Evolutionary conservation across 1,140 invertebrate genomes (phyloP).

Genomic region (Cheumatopsyche charites): DNA sequence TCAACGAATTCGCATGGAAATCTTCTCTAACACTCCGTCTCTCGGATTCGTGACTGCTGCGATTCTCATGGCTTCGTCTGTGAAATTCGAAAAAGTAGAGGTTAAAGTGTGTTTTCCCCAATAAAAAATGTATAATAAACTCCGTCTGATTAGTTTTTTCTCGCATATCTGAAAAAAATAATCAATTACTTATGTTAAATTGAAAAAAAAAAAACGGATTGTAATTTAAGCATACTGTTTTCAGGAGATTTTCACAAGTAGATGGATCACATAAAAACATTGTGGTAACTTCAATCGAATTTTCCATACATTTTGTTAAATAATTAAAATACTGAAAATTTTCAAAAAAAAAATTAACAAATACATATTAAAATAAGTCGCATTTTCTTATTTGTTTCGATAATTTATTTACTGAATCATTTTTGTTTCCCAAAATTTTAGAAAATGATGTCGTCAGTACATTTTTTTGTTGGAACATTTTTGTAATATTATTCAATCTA

Average conservation of each 20-base stretch:
- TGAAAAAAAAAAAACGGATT: conserved; percentile 15
- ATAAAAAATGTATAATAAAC: conserved; percentile 61
- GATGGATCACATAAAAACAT: conserved; percentile 44
- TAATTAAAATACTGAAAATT: conserved; percentile 48
- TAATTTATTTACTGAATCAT: background rate
- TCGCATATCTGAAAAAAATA: conserved; percentile 53
- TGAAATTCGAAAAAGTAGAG: conserved; percentile 52
- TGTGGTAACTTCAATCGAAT: conserved; percentile 38
- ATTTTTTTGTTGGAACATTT: conserved; percentile 13
- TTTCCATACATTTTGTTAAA: conserved; percentile 38
- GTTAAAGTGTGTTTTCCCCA: conserved; percentile 55
- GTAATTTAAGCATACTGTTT: background rate
- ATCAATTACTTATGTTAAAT: conserved; percentile 28
- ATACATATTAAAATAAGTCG: background rate
- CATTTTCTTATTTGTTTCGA: background rate
- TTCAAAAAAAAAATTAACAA: background rate
- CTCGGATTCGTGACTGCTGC: conserved; percentile 64
- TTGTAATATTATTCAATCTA: background rate
- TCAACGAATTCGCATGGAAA: background rate
- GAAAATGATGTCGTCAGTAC: conserved; percentile 32
- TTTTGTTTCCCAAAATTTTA: conserved; percentile 2
- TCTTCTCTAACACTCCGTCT: conserved; percentile 59
- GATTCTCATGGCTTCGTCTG: conserved; percentile 60
- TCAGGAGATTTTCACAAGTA: conserved; percentile 43
- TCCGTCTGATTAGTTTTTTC: conserved; percentile 59